Base-by-base conservation (phyloP, 2,888 invertebrate species). In the Melieria picta region DNA sequence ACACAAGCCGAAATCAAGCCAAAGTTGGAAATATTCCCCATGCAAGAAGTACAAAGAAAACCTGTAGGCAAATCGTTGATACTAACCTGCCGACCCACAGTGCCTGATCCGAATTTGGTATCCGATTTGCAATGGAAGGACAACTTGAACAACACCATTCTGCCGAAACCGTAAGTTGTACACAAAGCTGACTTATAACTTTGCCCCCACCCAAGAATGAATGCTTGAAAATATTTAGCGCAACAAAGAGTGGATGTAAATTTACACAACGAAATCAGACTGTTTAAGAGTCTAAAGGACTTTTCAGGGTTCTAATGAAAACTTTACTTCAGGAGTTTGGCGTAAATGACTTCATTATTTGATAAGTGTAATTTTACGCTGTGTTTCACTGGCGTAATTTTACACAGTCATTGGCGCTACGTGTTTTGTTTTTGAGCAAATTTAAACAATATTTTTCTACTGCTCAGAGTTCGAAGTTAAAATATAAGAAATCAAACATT, bases 101-200 rank as follows among this genome's bases (percentile, higher is more conserved):
- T 92, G 2, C 90, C 90, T 0, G 91, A 94, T 80, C 89, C 90
- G 3, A 87, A 88, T 7, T 88, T 93, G 55, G 90, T 95, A 69
- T 90, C 91, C 47, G 91, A 94, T 80, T 90, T 95, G 60, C 91
- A 93, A 82, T 96, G 96, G 96, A 89, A 91, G 77, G 94, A 94
- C 84, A 91, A 92, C 61, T 88, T 89, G 75, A 91, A 92, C 80
- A 89, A 90, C 75, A 90, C 90, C 72, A 93, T 94, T 80, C 90
- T 91, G 78, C 90, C 90, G 77, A 90, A 89, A 78, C 88, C 89
- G 92, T 92, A 87, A 91, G 91, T 90, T 30, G 3, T 3, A 30
- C 30, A 30, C n/a, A 13, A 62, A 10, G 47, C 48, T 65, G 16
- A 16, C 16, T 16, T 16, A 4, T 65, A 55, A 46, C 10, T 65